Percentiles rank a stretch among this genome's conserved stretches.
These are phyloP conservation scores for Lordiphosa andalusiaca DNA, from an alignment of 2,888 invertebrate species.

Conservation along the genomic window DNA sequence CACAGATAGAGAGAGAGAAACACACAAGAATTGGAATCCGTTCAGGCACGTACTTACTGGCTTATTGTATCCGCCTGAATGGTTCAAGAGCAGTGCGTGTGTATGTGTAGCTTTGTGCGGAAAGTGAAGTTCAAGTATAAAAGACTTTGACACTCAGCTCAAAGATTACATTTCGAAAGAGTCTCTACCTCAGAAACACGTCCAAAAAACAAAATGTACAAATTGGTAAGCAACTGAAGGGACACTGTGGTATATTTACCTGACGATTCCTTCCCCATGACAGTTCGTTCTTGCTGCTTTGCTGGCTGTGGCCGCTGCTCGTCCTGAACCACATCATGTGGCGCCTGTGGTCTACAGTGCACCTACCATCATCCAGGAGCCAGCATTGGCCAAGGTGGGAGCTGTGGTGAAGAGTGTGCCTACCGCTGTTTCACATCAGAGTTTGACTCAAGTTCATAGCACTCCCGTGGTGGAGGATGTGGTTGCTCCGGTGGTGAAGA, in stretches of 20 bases:
- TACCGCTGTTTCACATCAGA: slow-evolving; percentile 82
- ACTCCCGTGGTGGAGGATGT: slow-evolving; percentile 75
- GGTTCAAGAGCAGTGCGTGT: slow-evolving; percentile 16
- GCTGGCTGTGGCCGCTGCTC: slow-evolving; percentile 77
- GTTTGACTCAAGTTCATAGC: slow-evolving; percentile 81
- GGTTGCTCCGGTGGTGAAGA: slow-evolving; percentile 71
- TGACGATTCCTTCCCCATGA: neutral
- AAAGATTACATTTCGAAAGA: slow-evolving; percentile 50
- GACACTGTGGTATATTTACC: neutral
- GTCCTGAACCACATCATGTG: slow-evolving; percentile 67
- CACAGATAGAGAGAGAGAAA: slow-evolving; percentile 3
- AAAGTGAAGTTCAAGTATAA: slow-evolving; percentile 75
- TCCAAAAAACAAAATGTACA: slow-evolving; percentile 79
- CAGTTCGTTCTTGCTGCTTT: slow-evolving; percentile 76
- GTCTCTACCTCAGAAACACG: slow-evolving; percentile 56
- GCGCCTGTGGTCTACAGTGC: slow-evolving; percentile 58
- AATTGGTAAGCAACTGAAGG: slow-evolving; percentile 71
- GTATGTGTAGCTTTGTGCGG: slow-evolving; percentile 17
- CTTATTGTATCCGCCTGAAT: slow-evolving; percentile 49
- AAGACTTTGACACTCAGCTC: slow-evolving; percentile 54
- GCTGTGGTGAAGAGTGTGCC: slow-evolving; percentile 80
- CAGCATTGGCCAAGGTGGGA: slow-evolving; percentile 74
- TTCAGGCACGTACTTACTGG: slow-evolving; percentile 55
- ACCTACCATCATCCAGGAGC: slow-evolving; percentile 67
- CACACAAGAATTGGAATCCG: slow-evolving; percentile 49